Evolutionary conservation across 2,888 invertebrate genomes (phyloP).

Genomic region (Desoria tigrina): DNA sequence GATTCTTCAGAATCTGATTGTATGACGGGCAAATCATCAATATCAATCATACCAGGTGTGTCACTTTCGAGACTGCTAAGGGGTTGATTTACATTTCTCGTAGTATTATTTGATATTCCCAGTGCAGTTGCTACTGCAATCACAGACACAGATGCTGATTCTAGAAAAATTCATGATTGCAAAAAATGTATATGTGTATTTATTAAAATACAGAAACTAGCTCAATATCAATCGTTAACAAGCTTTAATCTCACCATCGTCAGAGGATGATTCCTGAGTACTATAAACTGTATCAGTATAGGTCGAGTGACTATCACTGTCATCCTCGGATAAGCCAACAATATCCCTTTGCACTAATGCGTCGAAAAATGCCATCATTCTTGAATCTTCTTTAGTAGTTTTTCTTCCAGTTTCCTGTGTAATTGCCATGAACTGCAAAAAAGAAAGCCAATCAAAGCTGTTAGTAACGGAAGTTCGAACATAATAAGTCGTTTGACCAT

Average conservation of each 20-base stretch:
- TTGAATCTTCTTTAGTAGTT: constrained; percentile 83
- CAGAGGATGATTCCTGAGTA: constrained; percentile 26
- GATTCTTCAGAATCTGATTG: not conserved
- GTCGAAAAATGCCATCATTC: constrained; percentile 97
- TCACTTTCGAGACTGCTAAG: no score
- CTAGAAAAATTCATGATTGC: no score
- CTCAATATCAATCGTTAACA: not conserved
- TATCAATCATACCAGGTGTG: no score
- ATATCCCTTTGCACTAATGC: constrained; percentile 83
- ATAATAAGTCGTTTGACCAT: not conserved
- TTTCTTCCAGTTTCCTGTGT: constrained; percentile 74
- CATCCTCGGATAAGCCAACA: constrained; percentile 66
- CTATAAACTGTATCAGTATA: constrained; percentile 41
- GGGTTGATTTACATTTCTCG: no score
- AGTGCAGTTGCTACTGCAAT: no score
- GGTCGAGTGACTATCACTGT: constrained; percentile 38
- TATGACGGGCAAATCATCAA: not conserved
- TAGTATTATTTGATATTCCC: no score
- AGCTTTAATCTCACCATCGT: constrained; percentile 3
- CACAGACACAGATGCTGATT: no score
- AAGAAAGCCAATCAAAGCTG: no score
- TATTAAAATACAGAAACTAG: constrained; percentile 2
- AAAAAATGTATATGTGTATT: no score
- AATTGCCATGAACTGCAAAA: constrained; percentile 69
- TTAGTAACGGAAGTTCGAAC: no score